A percentile compares a stretch with the other conserved stretches of the same genome.
phyloP scores from a whole-genome alignment of 1,140 invertebrate genomes.

The Neuroterus valhalla region DNA sequence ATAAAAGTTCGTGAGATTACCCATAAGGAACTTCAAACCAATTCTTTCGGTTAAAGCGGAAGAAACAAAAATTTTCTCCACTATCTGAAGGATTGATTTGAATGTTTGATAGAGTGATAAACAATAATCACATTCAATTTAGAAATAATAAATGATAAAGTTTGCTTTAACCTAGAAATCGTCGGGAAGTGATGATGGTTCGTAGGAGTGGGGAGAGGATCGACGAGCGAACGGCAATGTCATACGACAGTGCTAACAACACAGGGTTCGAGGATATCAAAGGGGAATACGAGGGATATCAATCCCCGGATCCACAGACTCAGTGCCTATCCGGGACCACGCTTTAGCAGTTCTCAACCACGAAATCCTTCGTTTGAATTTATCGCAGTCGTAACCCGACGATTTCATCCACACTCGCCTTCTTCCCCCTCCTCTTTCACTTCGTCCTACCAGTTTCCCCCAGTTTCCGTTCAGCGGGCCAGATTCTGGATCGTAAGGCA shows the following conservation, averaged over 20 bases:
- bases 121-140: no score
- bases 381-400: slow-evolving; percentile 72
- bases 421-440: neutral
- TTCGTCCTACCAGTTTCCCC: no score
- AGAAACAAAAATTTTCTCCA: no score
- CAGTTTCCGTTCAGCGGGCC: no score
- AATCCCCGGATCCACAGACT: slow-evolving; percentile 62
- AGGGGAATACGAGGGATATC: slow-evolving; percentile 71
- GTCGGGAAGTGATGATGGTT: slow-evolving; percentile 34
- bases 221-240: slow-evolving; percentile 44
- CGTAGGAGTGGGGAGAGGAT: slow-evolving; percentile 41
- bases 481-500: no score
- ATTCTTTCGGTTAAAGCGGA: no score
- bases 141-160: slow-evolving; percentile 30
- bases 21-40: no score
- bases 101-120: no score
- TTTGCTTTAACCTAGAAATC: slow-evolving; percentile 13
- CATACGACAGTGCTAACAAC: slow-evolving; percentile 44
- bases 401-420: slow-evolving; percentile 51
- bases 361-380: slow-evolving; percentile 71
- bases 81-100: no score
- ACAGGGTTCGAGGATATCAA: slow-evolving; percentile 65
- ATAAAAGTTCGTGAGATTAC: no score
- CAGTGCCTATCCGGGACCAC: slow-evolving; percentile 51
- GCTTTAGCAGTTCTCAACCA: slow-evolving; percentile 70